Evolutionary conservation across 2,113 vertebrate genomes (phyloP).

Genomic region (Percopsis transmontana): DNA sequence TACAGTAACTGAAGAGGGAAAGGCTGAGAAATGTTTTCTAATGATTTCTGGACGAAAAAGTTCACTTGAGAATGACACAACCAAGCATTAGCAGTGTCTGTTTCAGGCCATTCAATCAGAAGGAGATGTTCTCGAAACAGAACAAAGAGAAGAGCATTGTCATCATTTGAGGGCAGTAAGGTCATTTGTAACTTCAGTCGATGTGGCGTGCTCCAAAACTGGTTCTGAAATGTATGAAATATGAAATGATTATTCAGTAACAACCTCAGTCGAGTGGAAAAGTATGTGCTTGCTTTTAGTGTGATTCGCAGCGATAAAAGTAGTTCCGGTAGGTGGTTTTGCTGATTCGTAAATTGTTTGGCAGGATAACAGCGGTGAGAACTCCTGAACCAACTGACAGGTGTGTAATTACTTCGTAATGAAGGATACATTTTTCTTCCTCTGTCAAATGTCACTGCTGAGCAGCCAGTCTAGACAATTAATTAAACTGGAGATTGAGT

Average conservation of each 20-base stretch:
- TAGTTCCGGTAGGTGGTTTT: constrained; percentile 18
- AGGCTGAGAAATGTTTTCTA: neutral
- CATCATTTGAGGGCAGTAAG: constrained; percentile 29
- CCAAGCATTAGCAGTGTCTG: constrained; percentile 12
- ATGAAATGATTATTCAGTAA: neutral
- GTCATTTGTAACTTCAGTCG: constrained; percentile 28
- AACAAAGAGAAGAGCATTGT: constrained; percentile 14
- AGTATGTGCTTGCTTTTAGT: too few relatives aligned
- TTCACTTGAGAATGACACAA: neutral
- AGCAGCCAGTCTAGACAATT: constrained; percentile 20
- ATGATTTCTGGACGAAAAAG: too few relatives aligned
- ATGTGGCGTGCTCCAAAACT: constrained; percentile 10
- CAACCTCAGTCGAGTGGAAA: neutral
- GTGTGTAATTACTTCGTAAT: constrained; percentile 44
- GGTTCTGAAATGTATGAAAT: neutral
- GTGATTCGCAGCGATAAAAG: too few relatives aligned
- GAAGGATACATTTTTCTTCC: constrained; percentile 43
- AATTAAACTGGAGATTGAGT: constrained; percentile 34
- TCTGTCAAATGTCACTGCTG: constrained; percentile 27
- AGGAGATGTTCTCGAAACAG: constrained; percentile 24
- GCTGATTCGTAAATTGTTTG: constrained; percentile 32
- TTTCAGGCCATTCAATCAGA: constrained; percentile 32
- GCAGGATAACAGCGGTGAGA: constrained; percentile 53
- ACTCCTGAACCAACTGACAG: constrained; percentile 53
- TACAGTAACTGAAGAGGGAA: too few relatives aligned